Percentiles rank a stretch among this genome's conserved stretches.
phyloP scores from a whole-genome alignment of 2,888 invertebrate species.

The Temnothorax rugatulus region DNA sequence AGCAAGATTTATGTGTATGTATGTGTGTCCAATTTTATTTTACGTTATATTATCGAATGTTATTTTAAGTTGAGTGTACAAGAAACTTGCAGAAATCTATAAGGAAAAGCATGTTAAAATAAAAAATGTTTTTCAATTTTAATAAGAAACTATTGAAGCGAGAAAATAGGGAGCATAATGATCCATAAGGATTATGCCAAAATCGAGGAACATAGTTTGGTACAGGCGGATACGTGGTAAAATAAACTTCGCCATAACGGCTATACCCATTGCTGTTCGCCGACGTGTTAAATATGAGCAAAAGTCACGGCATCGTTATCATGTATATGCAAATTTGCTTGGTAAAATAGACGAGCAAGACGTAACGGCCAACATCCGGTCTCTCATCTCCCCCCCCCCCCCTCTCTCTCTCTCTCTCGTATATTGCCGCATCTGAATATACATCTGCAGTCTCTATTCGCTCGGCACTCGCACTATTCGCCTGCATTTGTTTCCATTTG shows the following conservation, averaged over 20 bases:
- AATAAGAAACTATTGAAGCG: not conserved
- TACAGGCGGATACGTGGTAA: conserved; percentile 3
- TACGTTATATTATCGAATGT: not conserved
- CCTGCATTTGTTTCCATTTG: conserved; percentile 30
- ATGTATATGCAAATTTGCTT: conserved; percentile 47
- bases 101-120: not conserved
- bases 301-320: conserved; percentile 58
- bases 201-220: conserved; percentile 11
- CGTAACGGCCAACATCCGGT: conserved; percentile 54
- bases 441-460: conserved; percentile 6
- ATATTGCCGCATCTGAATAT: conserved; percentile 1
- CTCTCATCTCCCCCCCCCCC: not conserved
- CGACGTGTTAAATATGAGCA: conserved; percentile 53
- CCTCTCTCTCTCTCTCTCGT: not conserved
- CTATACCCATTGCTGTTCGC: conserved; percentile 42
- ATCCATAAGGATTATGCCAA: not conserved
- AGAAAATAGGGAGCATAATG: not conserved
- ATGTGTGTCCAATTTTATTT: not conserved
- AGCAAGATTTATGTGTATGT: not conserved
- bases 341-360: conserved; percentile 40
- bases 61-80: not conserved
- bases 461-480: conserved; percentile 20
- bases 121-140: not conserved
- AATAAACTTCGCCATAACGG: conserved; percentile 43
- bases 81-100: not conserved